Conservation (phyloP, 2,797 vertebrate species). For the Sebastes dallii region DNA sequence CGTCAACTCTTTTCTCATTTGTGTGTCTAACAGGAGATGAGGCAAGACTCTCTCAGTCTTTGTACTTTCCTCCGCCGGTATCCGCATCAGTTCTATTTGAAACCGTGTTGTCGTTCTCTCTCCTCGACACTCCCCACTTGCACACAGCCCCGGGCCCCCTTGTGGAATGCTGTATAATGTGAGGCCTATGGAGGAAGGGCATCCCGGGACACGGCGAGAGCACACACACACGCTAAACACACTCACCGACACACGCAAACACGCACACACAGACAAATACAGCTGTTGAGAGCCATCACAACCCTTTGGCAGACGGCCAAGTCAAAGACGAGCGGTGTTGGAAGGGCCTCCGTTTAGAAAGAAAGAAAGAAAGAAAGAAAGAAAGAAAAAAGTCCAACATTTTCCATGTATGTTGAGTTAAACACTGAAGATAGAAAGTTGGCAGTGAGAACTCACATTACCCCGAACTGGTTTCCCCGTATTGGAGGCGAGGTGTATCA, state of each 20-base stretch:
- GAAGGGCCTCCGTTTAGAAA: slow-evolving; percentile 65
- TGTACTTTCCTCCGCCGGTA: slow-evolving; percentile 19
- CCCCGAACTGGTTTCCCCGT: slow-evolving; percentile 53
- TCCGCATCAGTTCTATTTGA: slow-evolving; percentile 53
- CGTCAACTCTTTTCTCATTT: slow-evolving; percentile 4
- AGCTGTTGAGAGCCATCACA: slow-evolving; percentile 83
- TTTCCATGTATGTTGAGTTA: slow-evolving; percentile 75
- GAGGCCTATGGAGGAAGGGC: slow-evolving; percentile 81
- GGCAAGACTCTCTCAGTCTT: slow-evolving; percentile 5
- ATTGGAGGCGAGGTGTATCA: slow-evolving; percentile 24
- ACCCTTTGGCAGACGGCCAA: slow-evolving; percentile 73
- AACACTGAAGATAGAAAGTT: slow-evolving; percentile 67
- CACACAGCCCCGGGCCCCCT: slow-evolving; percentile 71
- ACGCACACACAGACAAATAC: slow-evolving; percentile 75
- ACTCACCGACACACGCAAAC: slow-evolving; percentile 40
- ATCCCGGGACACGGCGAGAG: slow-evolving; percentile 79
- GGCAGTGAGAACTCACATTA: slow-evolving; percentile 50
- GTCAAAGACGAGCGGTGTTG: slow-evolving; percentile 70
- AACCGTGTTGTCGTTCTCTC: slow-evolving; percentile 53
- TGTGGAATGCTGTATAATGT: slow-evolving; percentile 82
- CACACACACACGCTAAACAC: slow-evolving; percentile 17
- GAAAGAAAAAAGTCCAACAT: slow-evolving; percentile 52
- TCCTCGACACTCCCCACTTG: slow-evolving; percentile 71
- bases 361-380: slow-evolving; percentile 45
- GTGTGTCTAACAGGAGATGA: slow-evolving; percentile 7